phyloP scores from a whole-genome alignment of 2,888 invertebrate genomes.

The Pandemis cinnamomeana region DNA sequence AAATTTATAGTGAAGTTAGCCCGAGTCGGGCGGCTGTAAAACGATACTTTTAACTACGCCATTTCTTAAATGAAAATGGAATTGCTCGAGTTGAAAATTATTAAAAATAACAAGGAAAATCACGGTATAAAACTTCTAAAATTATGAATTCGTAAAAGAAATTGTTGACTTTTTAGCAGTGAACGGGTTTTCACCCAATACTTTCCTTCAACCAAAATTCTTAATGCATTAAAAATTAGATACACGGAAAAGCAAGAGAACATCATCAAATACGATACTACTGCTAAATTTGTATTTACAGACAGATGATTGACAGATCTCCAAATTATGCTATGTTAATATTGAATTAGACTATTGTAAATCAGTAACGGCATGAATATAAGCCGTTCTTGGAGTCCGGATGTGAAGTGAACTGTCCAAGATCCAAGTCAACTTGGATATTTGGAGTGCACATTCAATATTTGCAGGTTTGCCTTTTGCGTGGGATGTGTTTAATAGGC shows the following conservation, averaged over 20 bases:
- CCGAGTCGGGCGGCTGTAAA: conserved; percentile 17
- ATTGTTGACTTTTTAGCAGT: no score
- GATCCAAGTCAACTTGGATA: conserved; percentile 17
- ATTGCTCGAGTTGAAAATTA: not conserved
- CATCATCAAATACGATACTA: no score
- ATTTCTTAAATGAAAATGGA: conserved; percentile 25
- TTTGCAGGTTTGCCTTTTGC: conserved; percentile 47
- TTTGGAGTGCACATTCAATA: conserved; percentile 39
- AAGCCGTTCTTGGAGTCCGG: conserved; percentile 27
- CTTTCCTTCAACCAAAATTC: no score
- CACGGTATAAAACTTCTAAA: not conserved
- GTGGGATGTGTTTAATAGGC: conserved; percentile 58
- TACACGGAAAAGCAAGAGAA: no score
- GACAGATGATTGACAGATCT: not conserved
- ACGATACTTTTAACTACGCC: conserved; percentile 34
- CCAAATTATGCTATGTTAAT: not conserved
- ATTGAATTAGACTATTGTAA: not conserved
- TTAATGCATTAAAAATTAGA: no score
- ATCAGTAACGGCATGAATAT: conserved; percentile 7
- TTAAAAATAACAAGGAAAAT: not conserved
- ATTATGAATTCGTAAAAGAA: not conserved
- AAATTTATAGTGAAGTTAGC: conserved; percentile 50
- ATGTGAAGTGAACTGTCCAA: conserved; percentile 25
- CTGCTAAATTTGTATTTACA: not conserved
- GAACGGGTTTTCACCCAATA: no score